phyloP scores from a whole-genome alignment of 2,797 vertebrate species.

The Amblyopsis hoosieri region DNA sequence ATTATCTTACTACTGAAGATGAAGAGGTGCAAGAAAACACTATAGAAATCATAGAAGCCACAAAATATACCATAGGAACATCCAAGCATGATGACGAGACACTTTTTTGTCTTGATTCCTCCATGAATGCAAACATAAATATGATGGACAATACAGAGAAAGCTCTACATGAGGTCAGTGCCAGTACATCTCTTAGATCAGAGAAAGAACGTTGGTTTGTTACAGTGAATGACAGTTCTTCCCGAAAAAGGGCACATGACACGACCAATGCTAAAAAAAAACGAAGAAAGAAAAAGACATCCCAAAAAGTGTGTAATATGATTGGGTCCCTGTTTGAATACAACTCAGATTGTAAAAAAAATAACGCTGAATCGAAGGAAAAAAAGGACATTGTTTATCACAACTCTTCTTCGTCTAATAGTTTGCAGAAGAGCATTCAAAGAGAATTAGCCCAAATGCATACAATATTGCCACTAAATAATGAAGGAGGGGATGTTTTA shows the following conservation, averaged over 20 bases:
- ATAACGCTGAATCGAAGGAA: conserved; percentile 13
- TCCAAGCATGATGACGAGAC: conserved; percentile 27
- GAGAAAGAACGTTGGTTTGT: conserved; percentile 82
- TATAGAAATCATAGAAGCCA: conserved; percentile 17
- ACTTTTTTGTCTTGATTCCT: conserved; percentile 11
- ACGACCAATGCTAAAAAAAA: conserved; percentile 64
- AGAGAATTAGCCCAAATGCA: background rate
- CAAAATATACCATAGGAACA: conserved; percentile 2
- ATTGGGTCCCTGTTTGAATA: conserved; percentile 19
- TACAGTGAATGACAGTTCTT: conserved; percentile 65
- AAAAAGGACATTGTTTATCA: conserved; percentile 5
- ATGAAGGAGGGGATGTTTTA: conserved; percentile 8
- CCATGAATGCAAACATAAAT: conserved; percentile 12
- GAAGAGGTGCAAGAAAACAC: background rate
- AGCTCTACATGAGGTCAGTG: conserved; percentile 15
- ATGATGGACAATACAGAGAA: conserved; percentile 13
- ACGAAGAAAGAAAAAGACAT: conserved; percentile 61
- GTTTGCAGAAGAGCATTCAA: conserved; percentile 2
- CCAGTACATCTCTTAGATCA: conserved; percentile 12
- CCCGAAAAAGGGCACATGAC: conserved; percentile 9
- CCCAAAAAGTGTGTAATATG: conserved; percentile 13
- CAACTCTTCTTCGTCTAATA: conserved; percentile 6
- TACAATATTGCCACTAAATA: background rate
- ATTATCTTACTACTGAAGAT: conserved; percentile 19
- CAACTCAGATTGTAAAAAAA: background rate